Base-by-base conservation (phyloP, 2,888 invertebrate genomes). In the Unio delphinus region DNA sequence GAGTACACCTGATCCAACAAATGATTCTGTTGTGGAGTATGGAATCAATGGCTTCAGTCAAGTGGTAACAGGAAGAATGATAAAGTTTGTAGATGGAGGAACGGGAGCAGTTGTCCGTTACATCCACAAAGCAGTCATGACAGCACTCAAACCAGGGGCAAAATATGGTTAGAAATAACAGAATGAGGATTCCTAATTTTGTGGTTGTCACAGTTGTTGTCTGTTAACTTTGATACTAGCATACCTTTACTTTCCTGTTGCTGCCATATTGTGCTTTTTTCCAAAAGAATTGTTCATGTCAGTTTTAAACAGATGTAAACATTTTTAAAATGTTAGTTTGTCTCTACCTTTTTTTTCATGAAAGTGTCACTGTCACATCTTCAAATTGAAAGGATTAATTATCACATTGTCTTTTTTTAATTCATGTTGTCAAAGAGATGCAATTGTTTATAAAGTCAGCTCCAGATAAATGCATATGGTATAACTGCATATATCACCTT, bases 51-150 rank as follows among this genome's bases (percentile, higher is more conserved):
- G 55, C n/a, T 63, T 76, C 8, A 66, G 58, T n/a, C n/a, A 64
- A 57, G n/a, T 55, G 18, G 76, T 80, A 1, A 64, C 65, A 26
- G 88, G 88, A 26, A 73, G n/a, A n/a, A 78, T 79, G 55, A 80
- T 78, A 4, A 79, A 74, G 68, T 89, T 89, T 79, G 79, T 81
- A 0, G 88, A 88, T 76, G 85, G 84, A 15, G 88, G 89, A 7
- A 59, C 68, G 8, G 74, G 74, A 45, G 70, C 81, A 8, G 75
- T 86, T 55, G 72, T 66, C 7, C 81, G 87, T 65, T 88, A 82
- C 69, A 86, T 89, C 8, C 89, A 90, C 75, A 70, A 83, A 55
- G 89, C 86, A 4, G 73, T 67, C 18, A 68, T 89, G 55, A 80
- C 70, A 3, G 70, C 69, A 26, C 80, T 89, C 18, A 75, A 70